These are phyloP conservation scores for Heteronetta atricapilla DNA, from an alignment of 2,113 vertebrate genomes.

Conservation along the genomic window DNA sequence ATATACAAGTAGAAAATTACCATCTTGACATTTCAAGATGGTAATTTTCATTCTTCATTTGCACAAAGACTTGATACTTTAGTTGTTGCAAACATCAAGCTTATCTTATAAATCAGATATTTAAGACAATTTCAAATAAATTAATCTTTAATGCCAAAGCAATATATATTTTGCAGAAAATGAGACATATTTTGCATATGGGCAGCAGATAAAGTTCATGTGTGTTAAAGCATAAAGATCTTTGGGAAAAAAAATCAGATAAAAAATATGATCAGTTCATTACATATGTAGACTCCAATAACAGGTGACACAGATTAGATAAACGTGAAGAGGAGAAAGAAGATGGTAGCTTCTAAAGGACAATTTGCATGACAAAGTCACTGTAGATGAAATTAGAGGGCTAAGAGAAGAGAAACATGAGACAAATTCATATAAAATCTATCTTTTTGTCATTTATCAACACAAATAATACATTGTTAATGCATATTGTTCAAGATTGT, in stretches of 20 bases:
- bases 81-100: constrained; percentile 46
- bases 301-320: not conserved
- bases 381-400: not conserved
- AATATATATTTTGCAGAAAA: not conserved
- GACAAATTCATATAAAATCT: not conserved
- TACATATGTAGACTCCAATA: not conserved
- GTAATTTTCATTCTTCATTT: constrained; percentile 48
- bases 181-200: not conserved
- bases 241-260: not conserved
- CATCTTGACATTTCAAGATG: constrained; percentile 13
- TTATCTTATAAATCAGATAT: constrained; percentile 26
- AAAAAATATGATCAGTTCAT: not conserved
- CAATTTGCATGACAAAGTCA: not conserved
- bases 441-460: not conserved
- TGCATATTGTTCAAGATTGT: not conserved
- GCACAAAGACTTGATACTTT: constrained; percentile 27
- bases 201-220: not conserved
- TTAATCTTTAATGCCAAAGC: not conserved
- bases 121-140: not conserved
- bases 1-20: not conserved
- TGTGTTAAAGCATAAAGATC: not conserved
- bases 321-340: not conserved
- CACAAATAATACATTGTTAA: not conserved
- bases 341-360: not conserved
- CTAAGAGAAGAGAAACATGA: not conserved